phyloP scores from a whole-genome alignment of 1,140 invertebrate species.

The Lordiphosa collinella region DNA sequence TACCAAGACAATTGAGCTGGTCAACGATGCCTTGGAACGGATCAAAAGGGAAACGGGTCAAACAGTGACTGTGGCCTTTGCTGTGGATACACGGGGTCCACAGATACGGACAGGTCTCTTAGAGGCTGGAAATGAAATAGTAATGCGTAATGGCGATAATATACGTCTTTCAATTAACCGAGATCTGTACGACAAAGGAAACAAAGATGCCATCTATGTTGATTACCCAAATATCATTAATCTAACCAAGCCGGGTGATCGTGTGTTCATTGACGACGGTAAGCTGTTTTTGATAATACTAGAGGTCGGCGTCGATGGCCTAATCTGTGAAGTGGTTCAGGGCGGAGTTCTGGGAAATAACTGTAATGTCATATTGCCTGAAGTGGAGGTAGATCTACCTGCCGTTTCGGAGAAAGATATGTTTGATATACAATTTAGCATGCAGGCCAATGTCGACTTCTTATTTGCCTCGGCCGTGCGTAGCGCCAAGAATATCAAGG shows the following conservation, averaged over 20 bases:
- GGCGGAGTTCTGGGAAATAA: constrained; percentile 95
- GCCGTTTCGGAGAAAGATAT: constrained; percentile 99
- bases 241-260: constrained; percentile 91
- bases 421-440: constrained; percentile 94
- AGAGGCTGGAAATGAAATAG: constrained; percentile 85
- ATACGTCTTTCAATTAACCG: constrained; percentile 94
- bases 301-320: constrained; percentile 81
- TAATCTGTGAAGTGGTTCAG: constrained; percentile 94
- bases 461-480: constrained; percentile 99
- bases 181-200: constrained; percentile 89
- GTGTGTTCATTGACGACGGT: constrained; percentile 97
- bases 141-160: constrained; percentile 89
- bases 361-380: constrained; percentile 97
- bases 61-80: constrained; percentile 81
- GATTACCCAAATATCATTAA: constrained; percentile 97
- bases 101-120: constrained; percentile 97
- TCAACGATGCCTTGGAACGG: constrained; percentile 89
- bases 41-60: constrained; percentile 87
- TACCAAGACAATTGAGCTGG: constrained; percentile 91
- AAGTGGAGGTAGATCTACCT: constrained; percentile 96
- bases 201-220: constrained; percentile 86
- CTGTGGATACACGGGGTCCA: constrained; percentile 97
- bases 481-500: constrained; percentile 90
- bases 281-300: constrained; percentile 95
- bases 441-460: constrained; percentile 97